Percentiles rank a stretch among this genome's conserved stretches.
These are phyloP conservation scores for Condylostylus longicornis DNA, from an alignment of 1,140 invertebrate species.

Conservation along the genomic window DNA sequence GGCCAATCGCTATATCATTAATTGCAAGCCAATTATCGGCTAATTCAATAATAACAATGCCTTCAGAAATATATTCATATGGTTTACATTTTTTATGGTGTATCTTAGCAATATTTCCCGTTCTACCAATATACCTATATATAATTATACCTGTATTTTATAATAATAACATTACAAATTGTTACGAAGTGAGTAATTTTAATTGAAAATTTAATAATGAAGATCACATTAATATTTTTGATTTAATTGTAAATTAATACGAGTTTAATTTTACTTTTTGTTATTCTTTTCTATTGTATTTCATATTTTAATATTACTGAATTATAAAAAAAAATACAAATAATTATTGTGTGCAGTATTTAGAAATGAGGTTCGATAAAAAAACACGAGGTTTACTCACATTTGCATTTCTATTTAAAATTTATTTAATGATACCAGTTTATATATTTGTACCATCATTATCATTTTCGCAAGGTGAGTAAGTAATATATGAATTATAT, in stretches of 20 bases:
- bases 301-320: too few relatives aligned
- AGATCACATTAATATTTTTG: neutral
- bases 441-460: constrained; percentile 46
- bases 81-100: constrained; percentile 53
- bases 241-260: constrained; percentile 2
- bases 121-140: constrained; percentile 46
- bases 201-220: neutral
- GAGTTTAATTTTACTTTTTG: too few relatives aligned
- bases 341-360: constrained; percentile 47
- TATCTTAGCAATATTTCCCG: constrained; percentile 44
- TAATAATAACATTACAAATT: constrained; percentile 58
- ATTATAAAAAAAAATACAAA: too few relatives aligned
- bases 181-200: constrained; percentile 51
- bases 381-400: constrained; percentile 45
- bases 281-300: too few relatives aligned
- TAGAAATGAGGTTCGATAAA: constrained; percentile 48
- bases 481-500: constrained; percentile 4
- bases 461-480: constrained; percentile 55
- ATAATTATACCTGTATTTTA: constrained; percentile 73
- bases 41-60: constrained; percentile 60
- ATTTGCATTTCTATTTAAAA: constrained; percentile 40
- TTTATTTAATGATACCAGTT: constrained; percentile 22
- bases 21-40: constrained; percentile 64
- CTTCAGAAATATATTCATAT: constrained; percentile 64
- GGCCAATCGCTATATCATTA: constrained; percentile 49